Base-by-base conservation (phyloP, 2,113 vertebrate genomes). In the Butorides virescens region DNA sequence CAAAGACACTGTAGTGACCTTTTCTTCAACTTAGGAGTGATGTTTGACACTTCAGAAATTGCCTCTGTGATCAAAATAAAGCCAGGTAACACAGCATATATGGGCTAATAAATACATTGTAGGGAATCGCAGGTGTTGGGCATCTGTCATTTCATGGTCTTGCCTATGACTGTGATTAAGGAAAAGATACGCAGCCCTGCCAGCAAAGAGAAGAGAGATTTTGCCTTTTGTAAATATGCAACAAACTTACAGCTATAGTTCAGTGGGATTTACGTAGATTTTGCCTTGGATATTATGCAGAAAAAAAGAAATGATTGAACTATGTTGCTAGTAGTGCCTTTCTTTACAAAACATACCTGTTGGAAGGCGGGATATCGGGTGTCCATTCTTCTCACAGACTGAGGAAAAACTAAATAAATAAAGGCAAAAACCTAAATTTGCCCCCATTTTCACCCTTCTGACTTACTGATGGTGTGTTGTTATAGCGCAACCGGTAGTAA, bases 401-500 rank as follows among this genome's bases (percentile, higher is more conserved):
- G 59, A 93, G 55, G 39, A 39, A 67, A 55, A 92, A 32, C 13
- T 71, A 65, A 76, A 81, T 46, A 94, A 94, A 94, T 73, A 91
- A 84, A 90, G 73, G 53, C n/a, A 62, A 92, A 86, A 77, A 17
- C 75, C 88, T 94, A 53, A 97, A 97, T 97, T 92, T 98, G 95
- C 86, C 97, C 97, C 83, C 13, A 0, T 94, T 81, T 94, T 98
- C 97, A 98, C 97, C 98, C 70, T 92, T 82, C 76, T n/a, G 47
- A 34, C 77, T 96, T 95, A 63, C 13, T 94, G 82, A 77, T 81
- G 44, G 39, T 13, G 7, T 63, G 26, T 44, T 91, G 84, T 93
- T 94, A 42, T 27, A 82, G 15, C 66, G 53, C 68, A 94, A 27
- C 62, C 26, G 52, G 71, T 74, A 85, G 42, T 23, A 32, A 39